phyloP scores from a whole-genome alignment of 2,888 invertebrate species.

The Agrochola circellaris region DNA sequence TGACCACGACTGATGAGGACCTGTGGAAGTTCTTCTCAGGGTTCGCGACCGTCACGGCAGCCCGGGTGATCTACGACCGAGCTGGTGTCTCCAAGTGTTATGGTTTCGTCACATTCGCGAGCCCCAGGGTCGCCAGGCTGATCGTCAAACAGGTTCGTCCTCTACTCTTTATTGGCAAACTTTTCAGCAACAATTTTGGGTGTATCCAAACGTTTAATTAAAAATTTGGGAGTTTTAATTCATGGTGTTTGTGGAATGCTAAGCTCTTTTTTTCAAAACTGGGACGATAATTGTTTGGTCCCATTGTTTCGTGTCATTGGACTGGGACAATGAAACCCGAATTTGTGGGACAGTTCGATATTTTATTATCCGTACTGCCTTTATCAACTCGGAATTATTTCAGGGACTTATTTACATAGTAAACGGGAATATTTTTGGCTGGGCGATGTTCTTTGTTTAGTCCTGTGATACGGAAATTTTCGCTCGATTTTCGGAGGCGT shows the following conservation, averaged over 20 bases:
- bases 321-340: constrained; percentile 33
- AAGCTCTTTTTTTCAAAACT: constrained; percentile 17
- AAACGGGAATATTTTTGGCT: constrained; percentile 47
- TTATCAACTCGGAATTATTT: constrained; percentile 22
- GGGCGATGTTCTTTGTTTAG: constrained; percentile 61
- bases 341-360: constrained; percentile 46
- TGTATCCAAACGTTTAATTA: constrained; percentile 45
- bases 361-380: constrained; percentile 39
- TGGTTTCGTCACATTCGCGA: constrained; percentile 94
- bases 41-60: constrained; percentile 97
- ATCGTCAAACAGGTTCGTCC: constrained; percentile 88
- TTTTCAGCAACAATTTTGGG: constrained; percentile 58
- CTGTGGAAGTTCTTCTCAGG: constrained; percentile 97
- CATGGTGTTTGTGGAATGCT: constrained; percentile 23
- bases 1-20: constrained; percentile 98
- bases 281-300: constrained; percentile 40
- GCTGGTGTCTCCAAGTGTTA: constrained; percentile 99
- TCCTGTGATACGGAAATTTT: constrained; percentile 25
- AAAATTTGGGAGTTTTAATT: constrained; percentile 51
- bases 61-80: constrained; percentile 98
- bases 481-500: constrained; percentile 15
- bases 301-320: constrained; percentile 48
- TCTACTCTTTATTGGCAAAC: constrained; percentile 56
- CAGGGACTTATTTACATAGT: constrained; percentile 21
- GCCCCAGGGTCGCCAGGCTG: constrained; percentile 87